These are phyloP conservation scores for Sipha maydis DNA, from an alignment of 2,888 invertebrate genomes.

Conservation along the genomic window DNA sequence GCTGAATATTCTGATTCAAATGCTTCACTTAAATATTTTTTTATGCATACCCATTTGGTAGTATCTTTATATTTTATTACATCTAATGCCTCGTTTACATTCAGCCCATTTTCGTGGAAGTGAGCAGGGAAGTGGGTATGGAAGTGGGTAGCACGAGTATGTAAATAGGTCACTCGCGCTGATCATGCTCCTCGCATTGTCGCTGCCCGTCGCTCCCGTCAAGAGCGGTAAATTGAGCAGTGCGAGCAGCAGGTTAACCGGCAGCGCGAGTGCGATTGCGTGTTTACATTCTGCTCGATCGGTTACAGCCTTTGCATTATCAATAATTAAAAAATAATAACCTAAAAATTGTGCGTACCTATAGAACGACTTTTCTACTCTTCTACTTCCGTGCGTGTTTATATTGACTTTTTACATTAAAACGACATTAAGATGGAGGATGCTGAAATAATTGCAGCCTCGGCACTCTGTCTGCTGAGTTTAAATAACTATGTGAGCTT, in stretches of 20 bases:
- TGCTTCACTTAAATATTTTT: no score
- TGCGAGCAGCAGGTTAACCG: neutral
- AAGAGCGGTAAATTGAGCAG: neutral
- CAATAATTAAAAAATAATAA: no score
- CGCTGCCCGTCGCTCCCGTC: conserved; percentile 15
- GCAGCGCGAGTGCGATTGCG: neutral
- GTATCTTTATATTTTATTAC: no score
- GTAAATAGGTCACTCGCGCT: conserved; percentile 9
- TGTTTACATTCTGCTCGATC: conserved; percentile 9
- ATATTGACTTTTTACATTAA: neutral
- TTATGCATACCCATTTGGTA: no score
- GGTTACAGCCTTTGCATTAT: neutral
- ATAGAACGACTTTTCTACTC: neutral
- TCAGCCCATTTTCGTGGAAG: conserved; percentile 7
- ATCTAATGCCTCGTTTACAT: conserved; percentile 6
- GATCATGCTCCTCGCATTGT: conserved; percentile 23
- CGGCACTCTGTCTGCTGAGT: conserved; percentile 20
- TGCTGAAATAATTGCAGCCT: conserved; percentile 26
- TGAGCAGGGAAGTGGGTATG: neutral
- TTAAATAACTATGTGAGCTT: conserved; percentile 10
- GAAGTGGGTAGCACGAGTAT: conserved; percentile 21
- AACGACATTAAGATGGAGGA: conserved; percentile 5
- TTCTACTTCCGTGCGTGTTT: neutral
- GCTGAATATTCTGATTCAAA: no score
- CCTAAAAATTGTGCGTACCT: neutral